Conservation (phyloP, 23 tunicate genomes). For the Halocynthia roretzi region DNA sequence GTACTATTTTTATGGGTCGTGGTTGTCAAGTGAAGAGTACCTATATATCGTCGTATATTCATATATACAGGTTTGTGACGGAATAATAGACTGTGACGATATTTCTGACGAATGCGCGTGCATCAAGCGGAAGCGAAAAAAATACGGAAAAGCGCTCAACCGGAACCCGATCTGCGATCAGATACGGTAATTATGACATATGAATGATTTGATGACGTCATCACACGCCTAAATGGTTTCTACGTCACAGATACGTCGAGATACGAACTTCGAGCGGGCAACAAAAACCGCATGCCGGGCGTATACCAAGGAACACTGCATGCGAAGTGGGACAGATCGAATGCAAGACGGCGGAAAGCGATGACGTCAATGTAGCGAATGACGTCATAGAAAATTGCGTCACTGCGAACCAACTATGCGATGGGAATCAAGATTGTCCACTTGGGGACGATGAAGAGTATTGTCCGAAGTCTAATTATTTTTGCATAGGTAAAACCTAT, state of each 20-base stretch:
- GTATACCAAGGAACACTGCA: background rate
- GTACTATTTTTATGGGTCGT: too few species aligned
- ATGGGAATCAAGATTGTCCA: constrained; percentile 64
- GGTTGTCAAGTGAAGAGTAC: too few species aligned
- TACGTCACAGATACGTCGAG: too few species aligned
- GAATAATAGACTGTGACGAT: constrained; percentile 71
- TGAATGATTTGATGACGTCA: too few species aligned
- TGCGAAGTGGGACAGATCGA: background rate
- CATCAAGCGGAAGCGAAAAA: background rate
- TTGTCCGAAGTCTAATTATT: constrained; percentile 29
- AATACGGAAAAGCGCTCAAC: background rate
- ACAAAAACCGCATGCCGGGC: background rate
- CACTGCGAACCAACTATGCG: constrained; percentile 33
- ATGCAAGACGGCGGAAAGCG: background rate
- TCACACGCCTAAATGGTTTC: too few species aligned
- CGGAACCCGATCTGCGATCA: constrained; percentile 64
- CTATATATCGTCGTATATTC: background rate
- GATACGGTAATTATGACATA: background rate
- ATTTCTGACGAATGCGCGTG: constrained; percentile 88
- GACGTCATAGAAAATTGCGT: constrained; percentile 10
- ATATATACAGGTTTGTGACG: constrained; percentile 67
- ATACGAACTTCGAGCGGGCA: too few species aligned
- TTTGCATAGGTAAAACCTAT: constrained; percentile 35
- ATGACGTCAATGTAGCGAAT: background rate
- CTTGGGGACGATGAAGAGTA: constrained; percentile 66